Percentiles rank a stretch among this genome's conserved stretches.
Evolutionary conservation across 2,888 invertebrate species (phyloP).

Genomic region (Augochlorella aurata): DNA sequence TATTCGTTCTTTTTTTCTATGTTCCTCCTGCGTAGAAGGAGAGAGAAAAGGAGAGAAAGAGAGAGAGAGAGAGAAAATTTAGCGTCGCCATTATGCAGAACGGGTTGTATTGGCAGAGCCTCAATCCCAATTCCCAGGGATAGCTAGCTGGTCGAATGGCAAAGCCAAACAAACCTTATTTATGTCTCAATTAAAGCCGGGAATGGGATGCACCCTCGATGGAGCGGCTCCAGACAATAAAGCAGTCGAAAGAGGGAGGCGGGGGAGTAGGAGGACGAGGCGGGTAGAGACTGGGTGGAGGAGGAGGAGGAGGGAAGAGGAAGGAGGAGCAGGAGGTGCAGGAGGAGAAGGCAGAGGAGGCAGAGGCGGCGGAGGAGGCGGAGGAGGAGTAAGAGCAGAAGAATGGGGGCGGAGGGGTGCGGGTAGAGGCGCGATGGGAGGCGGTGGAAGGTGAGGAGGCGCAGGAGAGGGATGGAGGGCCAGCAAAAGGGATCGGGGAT

Average conservation of each 20-base stretch:
- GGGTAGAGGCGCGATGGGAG: constrained; percentile 26
- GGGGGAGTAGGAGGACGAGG: constrained; percentile 26
- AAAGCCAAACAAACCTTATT: constrained; percentile 82
- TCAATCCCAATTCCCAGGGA: constrained; percentile 81
- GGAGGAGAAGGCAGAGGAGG: constrained; percentile 31
- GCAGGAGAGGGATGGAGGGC: constrained; percentile 49
- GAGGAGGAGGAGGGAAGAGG: constrained; percentile 32
- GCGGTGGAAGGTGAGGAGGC: constrained; percentile 37
- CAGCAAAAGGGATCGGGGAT: constrained; percentile 74
- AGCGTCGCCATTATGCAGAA: constrained; percentile 80
- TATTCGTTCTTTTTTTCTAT: constrained; percentile 17
- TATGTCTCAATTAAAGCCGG: constrained; percentile 82
- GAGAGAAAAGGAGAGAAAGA: not conserved
- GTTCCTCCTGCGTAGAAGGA: constrained; percentile 59
- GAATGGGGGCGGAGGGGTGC: constrained; percentile 36
- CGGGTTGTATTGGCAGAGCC: constrained; percentile 80
- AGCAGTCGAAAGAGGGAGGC: constrained; percentile 76
- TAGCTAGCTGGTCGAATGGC: constrained; percentile 78
- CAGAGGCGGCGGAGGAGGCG: constrained; percentile 33
- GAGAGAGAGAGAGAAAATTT: constrained; percentile 68
- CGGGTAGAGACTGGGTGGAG: constrained; percentile 43
- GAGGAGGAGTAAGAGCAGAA: constrained; percentile 45
- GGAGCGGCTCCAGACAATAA: constrained; percentile 82
- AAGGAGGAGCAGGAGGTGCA: constrained; percentile 30
- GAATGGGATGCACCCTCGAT: constrained; percentile 82